These are phyloP conservation scores for Lepisosteus osseus DNA, from an alignment of 2,113 vertebrate genomes.

Conservation along the genomic window DNA sequence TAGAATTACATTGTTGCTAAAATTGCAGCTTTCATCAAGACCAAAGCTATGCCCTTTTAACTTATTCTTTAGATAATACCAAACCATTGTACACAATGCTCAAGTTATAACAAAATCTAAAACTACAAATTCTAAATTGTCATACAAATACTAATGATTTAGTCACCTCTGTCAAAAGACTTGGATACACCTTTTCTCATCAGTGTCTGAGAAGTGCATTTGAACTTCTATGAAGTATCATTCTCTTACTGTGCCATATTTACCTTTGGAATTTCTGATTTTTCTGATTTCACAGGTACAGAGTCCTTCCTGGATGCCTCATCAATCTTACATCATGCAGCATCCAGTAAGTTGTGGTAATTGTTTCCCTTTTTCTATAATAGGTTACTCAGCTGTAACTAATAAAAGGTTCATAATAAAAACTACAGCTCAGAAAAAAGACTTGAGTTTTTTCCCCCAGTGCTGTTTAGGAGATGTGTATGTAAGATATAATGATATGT, in stretches of 20 bases:
- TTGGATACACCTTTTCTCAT: too few species aligned
- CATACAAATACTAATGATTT: too few species aligned
- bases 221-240: too few species aligned
- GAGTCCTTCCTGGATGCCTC: slow-evolving; percentile 94
- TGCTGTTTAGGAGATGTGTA: not conserved
- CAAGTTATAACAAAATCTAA: too few species aligned
- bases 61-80: not conserved
- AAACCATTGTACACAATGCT: too few species aligned
- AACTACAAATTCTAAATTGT: too few species aligned
- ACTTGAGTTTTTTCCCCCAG: not conserved
- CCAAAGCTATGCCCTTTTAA: not conserved
- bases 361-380: not conserved
- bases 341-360: slow-evolving; percentile 84
- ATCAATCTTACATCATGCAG: slow-evolving; percentile 94
- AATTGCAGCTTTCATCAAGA: not conserved
- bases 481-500: too few species aligned
- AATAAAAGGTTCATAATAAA: not conserved
- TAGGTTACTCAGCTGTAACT: not conserved
- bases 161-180: too few species aligned
- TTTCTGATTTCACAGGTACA: slow-evolving; percentile 77
- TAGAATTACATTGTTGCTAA: not conserved
- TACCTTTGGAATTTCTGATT: too few species aligned
- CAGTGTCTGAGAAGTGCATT: too few species aligned
- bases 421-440: not conserved
- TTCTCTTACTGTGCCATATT: too few species aligned